Evolutionary conservation across 2,888 invertebrate genomes (phyloP).

Genomic region (Hedya salicella): DNA sequence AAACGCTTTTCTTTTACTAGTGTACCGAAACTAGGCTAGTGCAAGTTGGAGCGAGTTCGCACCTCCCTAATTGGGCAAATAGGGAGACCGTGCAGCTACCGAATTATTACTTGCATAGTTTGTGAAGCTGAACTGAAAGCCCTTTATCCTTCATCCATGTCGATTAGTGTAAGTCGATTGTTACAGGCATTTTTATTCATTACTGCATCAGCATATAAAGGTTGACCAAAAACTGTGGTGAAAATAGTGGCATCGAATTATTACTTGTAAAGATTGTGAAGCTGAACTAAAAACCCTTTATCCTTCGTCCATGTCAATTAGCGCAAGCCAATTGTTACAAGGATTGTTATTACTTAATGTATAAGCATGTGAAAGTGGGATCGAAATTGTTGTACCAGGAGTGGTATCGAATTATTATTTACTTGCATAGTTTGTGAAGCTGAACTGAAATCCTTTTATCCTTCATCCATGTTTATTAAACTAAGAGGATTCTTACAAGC

Average conservation of each 20-base stretch:
- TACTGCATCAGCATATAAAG: no score
- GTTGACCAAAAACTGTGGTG: no score
- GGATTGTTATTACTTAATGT: no score
- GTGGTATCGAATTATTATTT: constrained; percentile 55
- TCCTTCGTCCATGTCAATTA: no score
- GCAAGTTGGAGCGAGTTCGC: constrained; percentile 69
- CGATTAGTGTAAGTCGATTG: no score
- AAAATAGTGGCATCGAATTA: no score
- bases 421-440: constrained; percentile 24
- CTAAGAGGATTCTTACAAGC: no score
- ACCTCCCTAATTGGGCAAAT: constrained; percentile 79
- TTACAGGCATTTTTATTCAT: no score
- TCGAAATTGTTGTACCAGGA: constrained; percentile 73
- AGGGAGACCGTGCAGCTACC: constrained; percentile 54
- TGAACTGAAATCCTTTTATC: background rate
- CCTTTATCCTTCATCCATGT: background rate
- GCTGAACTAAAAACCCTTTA: no score
- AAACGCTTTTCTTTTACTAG: background rate
- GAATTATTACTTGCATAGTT: constrained; percentile 32
- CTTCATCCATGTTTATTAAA: background rate
- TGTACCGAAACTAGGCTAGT: constrained; percentile 44
- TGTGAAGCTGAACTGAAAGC: background rate
- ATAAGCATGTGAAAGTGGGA: constrained; percentile 62
- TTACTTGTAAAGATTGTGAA: no score
- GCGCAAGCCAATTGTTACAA: no score